Evolutionary conservation across 2,888 invertebrate genomes (phyloP), one percentile per base, ranked within the genome.

Genomic region (Ochropacha duplaris): DNA sequence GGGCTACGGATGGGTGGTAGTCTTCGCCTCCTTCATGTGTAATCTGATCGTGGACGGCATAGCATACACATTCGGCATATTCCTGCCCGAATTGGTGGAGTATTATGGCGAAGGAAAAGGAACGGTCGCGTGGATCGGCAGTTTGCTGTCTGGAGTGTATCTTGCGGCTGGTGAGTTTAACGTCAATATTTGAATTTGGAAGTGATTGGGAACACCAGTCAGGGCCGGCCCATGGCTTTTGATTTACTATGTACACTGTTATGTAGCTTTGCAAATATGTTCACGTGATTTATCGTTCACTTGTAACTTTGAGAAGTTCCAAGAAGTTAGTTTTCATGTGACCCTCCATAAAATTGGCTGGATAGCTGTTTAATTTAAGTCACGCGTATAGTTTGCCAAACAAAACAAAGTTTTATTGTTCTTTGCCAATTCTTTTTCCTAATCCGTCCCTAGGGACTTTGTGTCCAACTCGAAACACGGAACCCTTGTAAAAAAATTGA

Each of bases 11-110:
- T 98, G 97, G 98, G 92, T 99, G 79, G 97, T 99, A 81, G 99
- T 99, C 57, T 96, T 98, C 78, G 98, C 98, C 56, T 98, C 98
- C 50, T 99, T 99, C 90, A 96, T 99, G 95, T 98, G 98, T 91
- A 99, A 99, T 94, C 95, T 99, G 94, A 97, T 99, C 73, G 98
- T 99, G 58, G 99, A 99, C 87, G 99, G 98, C 73, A 98, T 99
- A 65, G 98, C 98, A n/a, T 99, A 99, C 90, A 98, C 99, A 8
- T 99, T 99, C 87, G 99, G 99, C 56, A 96, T 99, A 79, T 98
- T 98, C 92, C 94, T 98, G 52, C 94, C 95, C 28, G 95, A 96
- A 77, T 96, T 98, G 76, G 96, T 96, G 62, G 92, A 88, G 2
- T 95, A 95, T 82, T 99, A 98, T 84, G 95, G 95, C 24, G 97